Base-by-base conservation (phyloP, 2,888 invertebrate species). In the Nymphalis c-album region DNA sequence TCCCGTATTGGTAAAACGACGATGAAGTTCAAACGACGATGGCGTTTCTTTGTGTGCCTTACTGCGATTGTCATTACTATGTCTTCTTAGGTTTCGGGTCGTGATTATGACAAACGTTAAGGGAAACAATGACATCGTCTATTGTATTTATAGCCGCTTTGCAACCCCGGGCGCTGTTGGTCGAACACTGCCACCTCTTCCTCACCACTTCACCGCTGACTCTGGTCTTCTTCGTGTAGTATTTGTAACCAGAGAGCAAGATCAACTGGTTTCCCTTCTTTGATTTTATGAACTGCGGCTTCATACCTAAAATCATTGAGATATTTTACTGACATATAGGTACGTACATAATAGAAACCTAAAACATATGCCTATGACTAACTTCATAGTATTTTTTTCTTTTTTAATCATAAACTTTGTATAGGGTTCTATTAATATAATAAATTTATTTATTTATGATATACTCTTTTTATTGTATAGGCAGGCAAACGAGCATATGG, bases 61-160 rank as follows among this genome's bases (percentile, higher is more conserved):
- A 1, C 10, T 22, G 35, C 35, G 10, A 10, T 22, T 8, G 20
- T 51, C 13, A 10, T 22, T 48, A 26, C 53, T n/a, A 35, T 26
- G 16, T 22, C 35, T 31, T 53, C 26, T 60, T 46, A 13, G 60
- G 51, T 17, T 59, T 46, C 4, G 69, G 67, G 6, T 67, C 58
- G 45, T 70, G 70, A 5, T 71, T 71, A 20, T 73, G 72, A 20
- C 53, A 60, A 17, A 64, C 57, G 22, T 65, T 73, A 13, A 70
- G 46, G 7, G 64, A 70, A 17, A 70, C 63, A 2, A 73, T 68
- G 10, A 60, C 62, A 31, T 77, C 76, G 16, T 79, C 69, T 0
- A 77, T 22, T 0, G 80, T 79, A n/a, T 74, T 74, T 6, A 80
- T 71, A 0, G 71, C 75, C 7, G 73, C 73, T 22, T 64, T 71